Evolutionary conservation across 2,113 vertebrate genomes (phyloP).

Genomic region (Phoxinus phoxinus): DNA sequence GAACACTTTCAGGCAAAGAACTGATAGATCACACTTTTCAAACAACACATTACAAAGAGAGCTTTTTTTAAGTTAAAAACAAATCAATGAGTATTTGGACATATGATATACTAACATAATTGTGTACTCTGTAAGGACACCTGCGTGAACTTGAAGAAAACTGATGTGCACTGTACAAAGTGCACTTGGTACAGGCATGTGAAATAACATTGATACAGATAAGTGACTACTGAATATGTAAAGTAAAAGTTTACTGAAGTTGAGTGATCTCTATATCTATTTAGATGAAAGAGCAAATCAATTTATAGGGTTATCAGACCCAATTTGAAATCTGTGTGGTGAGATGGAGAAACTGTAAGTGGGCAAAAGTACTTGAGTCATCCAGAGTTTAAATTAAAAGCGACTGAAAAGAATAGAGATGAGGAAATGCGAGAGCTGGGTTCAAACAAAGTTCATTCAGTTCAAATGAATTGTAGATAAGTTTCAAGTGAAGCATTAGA

Average conservation of each 20-base stretch:
- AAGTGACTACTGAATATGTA: neutral
- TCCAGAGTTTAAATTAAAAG: neutral
- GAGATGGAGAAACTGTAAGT: neutral
- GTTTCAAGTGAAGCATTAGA: neutral
- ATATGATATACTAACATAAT: neutral
- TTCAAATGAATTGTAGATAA: neutral
- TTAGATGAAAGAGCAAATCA: neutral
- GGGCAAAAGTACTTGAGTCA: neutral
- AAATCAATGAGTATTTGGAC: neutral
- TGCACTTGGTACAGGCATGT: neutral
- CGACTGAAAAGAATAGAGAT: neutral
- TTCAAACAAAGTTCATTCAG: slow-evolving; percentile 14
- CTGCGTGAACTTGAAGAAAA: neutral
- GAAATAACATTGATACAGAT: neutral
- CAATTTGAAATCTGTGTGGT: neutral
- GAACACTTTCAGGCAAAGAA: neutral
- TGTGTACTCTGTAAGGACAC: neutral
- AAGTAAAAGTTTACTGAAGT: neutral
- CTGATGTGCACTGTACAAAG: neutral
- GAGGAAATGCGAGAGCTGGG: neutral
- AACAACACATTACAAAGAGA: neutral
- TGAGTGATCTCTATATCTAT: neutral
- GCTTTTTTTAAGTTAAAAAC: neutral
- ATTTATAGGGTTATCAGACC: neutral
- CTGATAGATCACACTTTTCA: neutral